Percentiles rank a stretch among this genome's conserved stretches.
Conservation (phyloP, 2,113 vertebrate species). For the Pluvialis apricaria region DNA sequence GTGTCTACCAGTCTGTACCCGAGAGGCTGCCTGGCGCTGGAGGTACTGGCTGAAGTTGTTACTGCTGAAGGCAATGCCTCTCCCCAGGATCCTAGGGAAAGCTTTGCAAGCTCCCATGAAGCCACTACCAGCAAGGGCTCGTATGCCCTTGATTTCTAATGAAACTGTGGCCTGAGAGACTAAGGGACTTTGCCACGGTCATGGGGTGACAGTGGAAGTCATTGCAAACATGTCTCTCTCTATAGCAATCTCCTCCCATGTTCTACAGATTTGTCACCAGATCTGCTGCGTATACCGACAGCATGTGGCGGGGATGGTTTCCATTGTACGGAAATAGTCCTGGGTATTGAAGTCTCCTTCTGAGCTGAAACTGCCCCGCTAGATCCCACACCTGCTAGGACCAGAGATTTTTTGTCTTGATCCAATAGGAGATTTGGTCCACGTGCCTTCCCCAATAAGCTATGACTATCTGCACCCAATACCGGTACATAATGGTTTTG, state of each 20-base stretch:
- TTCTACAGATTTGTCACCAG: accelerated
- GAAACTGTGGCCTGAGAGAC: background rate
- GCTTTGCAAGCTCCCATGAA: background rate
- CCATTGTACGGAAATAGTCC: accelerated
- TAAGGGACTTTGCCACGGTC: background rate
- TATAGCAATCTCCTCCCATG: background rate
- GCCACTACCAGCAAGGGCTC: no score
- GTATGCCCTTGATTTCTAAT: background rate
- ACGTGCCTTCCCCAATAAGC: background rate
- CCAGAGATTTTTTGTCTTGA: background rate
- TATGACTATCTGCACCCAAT: background rate
- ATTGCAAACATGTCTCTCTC: background rate
- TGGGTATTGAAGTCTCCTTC: background rate
- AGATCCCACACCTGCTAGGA: background rate
- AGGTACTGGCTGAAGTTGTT: accelerated
- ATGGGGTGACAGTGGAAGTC: background rate
- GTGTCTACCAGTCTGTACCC: accelerated
- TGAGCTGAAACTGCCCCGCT: no score
- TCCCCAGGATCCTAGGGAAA: background rate
- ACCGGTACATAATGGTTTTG: background rate
- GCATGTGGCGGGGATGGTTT: accelerated
- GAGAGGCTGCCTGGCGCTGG: background rate
- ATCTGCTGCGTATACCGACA: accelerated
- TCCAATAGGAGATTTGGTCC: background rate
- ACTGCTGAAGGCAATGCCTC: background rate